Conservation (phyloP, 2,888 invertebrate genomes). For the Luperina nickerlii region DNA sequence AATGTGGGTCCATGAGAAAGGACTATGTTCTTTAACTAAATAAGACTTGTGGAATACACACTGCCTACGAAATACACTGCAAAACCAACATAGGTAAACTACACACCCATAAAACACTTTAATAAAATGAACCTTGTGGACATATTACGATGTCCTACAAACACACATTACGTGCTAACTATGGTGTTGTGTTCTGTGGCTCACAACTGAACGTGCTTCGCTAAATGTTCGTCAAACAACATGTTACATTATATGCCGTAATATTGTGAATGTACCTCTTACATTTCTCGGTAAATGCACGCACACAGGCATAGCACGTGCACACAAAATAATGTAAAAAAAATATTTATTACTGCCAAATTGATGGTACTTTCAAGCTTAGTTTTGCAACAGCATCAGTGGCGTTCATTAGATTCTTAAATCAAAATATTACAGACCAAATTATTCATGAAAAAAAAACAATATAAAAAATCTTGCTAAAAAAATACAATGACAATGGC, state of each 20-base stretch:
- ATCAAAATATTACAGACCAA: too few relatives aligned
- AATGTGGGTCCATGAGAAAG: background rate
- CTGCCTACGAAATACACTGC: background rate
- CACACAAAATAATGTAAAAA: background rate
- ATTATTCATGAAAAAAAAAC: too few relatives aligned
- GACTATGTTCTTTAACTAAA: background rate
- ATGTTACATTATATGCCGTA: constrained; percentile 44
- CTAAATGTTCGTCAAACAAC: constrained; percentile 53
- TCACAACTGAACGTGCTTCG: constrained; percentile 27
- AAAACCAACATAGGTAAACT: constrained; percentile 2
- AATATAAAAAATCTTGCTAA: too few relatives aligned
- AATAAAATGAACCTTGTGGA: constrained; percentile 67
- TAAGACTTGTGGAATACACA: background rate
- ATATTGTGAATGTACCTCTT: constrained; percentile 2
- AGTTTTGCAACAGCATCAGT: background rate
- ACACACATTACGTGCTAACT: constrained; percentile 63
- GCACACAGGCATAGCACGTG: background rate
- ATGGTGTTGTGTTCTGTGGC: constrained; percentile 38
- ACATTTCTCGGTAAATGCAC: background rate
- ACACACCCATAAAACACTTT: constrained; percentile 25
- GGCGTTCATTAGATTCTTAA: background rate
- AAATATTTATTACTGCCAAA: background rate
- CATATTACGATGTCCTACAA: constrained; percentile 70
- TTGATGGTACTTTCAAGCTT: background rate
- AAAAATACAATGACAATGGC: too few relatives aligned